Evolutionary conservation across 35 echinoderm and acorn worm species (phyloP), one percentile per base, ranked within the genome.

Genomic region (Apostichopus parvimensis): DNA sequence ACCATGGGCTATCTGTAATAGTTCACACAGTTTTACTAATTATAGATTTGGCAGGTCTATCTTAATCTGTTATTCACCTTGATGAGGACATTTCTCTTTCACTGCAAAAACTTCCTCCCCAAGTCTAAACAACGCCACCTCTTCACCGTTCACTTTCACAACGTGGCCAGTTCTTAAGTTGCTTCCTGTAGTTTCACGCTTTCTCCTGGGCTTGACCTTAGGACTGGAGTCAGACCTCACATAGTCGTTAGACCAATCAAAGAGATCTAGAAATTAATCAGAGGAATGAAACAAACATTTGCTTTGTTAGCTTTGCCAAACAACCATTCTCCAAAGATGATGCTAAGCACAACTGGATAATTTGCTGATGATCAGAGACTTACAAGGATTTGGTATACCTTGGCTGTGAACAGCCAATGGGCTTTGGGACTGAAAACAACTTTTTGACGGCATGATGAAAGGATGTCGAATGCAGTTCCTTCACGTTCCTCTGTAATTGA

Each of bases 51-150:
- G 34, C 34, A 45, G 34, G 34, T 45, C 34, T 45, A 45, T 45
- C 34, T 45, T 45, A 45, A 66, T 66, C 9, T 66, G 34, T 17
- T 79, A 9, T 80, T 87, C 80, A 95, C 94, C 94, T 79, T 92
- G 61, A 83, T 95, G 94, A 10, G 94, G 94, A 52, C 94, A 95
- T 90, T 95, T 95, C 26, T 95, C 94, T 73, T 84, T 92, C 7
- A 95, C 87, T 76, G 94, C 94, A 54, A 92, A 92, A 12, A 95
- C 75, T 11, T 88, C 56, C 22, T 92, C 56, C 11, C 77, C 55
- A 34, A 70, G 92, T 45, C 94, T 92, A 59, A 95, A 95, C 53
- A 95, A 77, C 9, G 94, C 94, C 25, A 95, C 53, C 17, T 92
- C 77, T 34, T 95, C 94, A 6, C 90, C 94, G 54, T 95, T 95